A percentile compares a stretch with the other conserved stretches of the same genome.
phyloP scores from a whole-genome alignment of 2,888 invertebrate species.

The Eristalis tenax region DNA sequence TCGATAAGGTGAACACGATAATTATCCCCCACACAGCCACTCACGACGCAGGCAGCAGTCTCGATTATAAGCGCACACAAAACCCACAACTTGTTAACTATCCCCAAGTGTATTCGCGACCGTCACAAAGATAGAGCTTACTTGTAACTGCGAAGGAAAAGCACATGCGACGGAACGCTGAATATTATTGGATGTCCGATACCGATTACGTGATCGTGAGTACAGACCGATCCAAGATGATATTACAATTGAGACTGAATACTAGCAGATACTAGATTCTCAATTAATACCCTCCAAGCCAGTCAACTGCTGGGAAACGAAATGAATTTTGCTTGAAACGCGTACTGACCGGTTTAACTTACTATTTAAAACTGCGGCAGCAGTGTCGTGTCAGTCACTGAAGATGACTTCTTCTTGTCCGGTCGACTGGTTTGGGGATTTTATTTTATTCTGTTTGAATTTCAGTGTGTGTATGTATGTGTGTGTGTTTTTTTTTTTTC shows the following conservation, averaged over 20 bases:
- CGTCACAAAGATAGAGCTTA: neutral
- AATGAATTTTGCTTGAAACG: constrained; percentile 11
- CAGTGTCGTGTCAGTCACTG: neutral
- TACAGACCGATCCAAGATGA: neutral
- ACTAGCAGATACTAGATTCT: neutral
- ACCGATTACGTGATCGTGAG: neutral
- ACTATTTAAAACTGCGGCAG: constrained; percentile 53
- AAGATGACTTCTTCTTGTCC: constrained; percentile 50
- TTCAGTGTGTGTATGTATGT: no score
- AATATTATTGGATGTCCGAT: neutral
- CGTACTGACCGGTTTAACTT: constrained; percentile 67
- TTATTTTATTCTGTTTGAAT: constrained; percentile 20
- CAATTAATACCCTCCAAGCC: neutral
- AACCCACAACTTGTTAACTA: neutral
- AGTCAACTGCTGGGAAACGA: neutral
- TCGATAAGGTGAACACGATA: no score
- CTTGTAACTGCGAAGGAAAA: neutral
- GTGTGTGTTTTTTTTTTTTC: neutral
- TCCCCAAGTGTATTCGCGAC: no score
- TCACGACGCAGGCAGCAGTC: neutral
- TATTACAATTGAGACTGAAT: neutral
- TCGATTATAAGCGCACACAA: neutral
- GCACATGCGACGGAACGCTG: neutral
- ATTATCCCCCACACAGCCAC: no score
- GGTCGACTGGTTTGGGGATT: constrained; percentile 30